Evolutionary conservation across 2,797 vertebrate species (phyloP).

Genomic region (Phrynocephalus forsythii): DNA sequence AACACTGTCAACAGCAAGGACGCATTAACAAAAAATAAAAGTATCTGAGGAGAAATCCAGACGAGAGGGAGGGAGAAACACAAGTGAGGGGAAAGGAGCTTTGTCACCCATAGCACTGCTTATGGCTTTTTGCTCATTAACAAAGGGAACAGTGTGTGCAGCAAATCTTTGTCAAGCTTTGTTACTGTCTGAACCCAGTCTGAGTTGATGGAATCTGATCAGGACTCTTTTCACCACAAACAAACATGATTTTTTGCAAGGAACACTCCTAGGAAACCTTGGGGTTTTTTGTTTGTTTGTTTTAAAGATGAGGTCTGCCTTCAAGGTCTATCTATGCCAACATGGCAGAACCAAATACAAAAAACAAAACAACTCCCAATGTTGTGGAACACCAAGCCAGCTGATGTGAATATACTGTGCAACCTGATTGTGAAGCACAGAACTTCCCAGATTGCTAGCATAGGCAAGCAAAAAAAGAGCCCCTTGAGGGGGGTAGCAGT

Average conservation of each 20-base stretch:
- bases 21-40: not conserved
- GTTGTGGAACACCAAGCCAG: not conserved
- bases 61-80: no score
- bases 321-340: not conserved
- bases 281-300: not conserved
- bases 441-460: not conserved
- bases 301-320: not conserved
- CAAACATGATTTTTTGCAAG: conserved; percentile 6
- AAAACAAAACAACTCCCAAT: not conserved
- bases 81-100: not conserved
- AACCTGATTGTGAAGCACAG: not conserved
- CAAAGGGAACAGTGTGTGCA: conserved; percentile 19
- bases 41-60: not conserved
- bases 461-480: no score
- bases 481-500: not conserved
- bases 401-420: not conserved
- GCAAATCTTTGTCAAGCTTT: conserved; percentile 8
- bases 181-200: conserved; percentile 3
- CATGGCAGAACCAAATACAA: not conserved
- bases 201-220: conserved; percentile 11
- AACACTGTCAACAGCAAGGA: not conserved
- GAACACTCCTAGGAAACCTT: not conserved
- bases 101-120: not conserved
- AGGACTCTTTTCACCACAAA: not conserved
- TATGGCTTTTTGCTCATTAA: conserved; percentile 25